Conservation (phyloP, 2,888 invertebrate species). For the Tetropium fuscum region DNA sequence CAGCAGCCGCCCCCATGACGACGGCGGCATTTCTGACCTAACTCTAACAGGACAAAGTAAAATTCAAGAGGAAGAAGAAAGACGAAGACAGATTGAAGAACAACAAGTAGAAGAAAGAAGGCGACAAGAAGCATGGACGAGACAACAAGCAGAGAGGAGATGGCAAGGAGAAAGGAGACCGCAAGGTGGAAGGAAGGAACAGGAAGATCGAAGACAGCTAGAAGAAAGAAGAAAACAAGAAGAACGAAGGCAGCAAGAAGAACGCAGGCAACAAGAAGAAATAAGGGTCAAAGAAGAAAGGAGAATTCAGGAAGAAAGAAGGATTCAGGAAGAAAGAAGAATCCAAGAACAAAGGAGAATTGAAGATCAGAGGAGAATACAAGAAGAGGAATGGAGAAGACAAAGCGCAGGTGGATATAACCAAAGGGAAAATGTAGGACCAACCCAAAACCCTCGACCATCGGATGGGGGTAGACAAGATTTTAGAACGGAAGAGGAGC, state of each 20-base stretch:
- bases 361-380: no score
- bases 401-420: conserved; percentile 22
- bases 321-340: no score
- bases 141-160: conserved; percentile 24
- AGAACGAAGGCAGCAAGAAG: background rate
- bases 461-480: background rate
- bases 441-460: background rate
- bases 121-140: conserved; percentile 38
- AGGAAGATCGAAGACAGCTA: background rate
- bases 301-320: no score
- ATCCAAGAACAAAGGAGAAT: no score
- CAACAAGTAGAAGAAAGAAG: conserved; percentile 30
- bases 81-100: background rate
- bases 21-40: background rate
- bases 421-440: background rate
- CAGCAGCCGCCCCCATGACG: no score
- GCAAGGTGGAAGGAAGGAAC: background rate
- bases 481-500: conserved; percentile 27
- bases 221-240: conserved; percentile 1
- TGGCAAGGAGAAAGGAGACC: background rate
- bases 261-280: no score
- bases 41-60: background rate
- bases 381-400: conserved; percentile 40
- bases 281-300: conserved; percentile 31
- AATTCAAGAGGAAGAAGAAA: background rate